A percentile compares a stretch with the other conserved stretches of the same genome.
Conservation (phyloP, 2,888 invertebrate species). For the Pyrochroa serraticornis region DNA sequence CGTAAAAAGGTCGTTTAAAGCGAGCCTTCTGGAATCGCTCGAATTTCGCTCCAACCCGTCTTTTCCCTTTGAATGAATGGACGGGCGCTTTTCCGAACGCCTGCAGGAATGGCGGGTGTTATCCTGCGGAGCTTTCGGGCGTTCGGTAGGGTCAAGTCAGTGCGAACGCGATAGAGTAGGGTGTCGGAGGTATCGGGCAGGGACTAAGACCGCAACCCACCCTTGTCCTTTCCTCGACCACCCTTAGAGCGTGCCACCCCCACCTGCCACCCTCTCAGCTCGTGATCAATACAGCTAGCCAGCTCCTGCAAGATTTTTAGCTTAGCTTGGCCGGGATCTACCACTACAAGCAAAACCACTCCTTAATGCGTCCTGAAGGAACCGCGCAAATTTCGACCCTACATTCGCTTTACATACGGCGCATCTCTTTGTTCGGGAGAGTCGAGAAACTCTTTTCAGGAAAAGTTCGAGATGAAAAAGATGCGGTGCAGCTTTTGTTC, state of each 20-base stretch:
- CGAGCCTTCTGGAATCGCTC: too few relatives aligned
- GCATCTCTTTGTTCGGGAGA: constrained; percentile 42
- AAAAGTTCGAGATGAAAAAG: constrained; percentile 31
- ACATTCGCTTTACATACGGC: constrained; percentile 37
- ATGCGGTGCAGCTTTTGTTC: constrained; percentile 1
- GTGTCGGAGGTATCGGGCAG: constrained; percentile 53
- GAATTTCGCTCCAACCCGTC: too few relatives aligned
- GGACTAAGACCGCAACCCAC: constrained; percentile 59
- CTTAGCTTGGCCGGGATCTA: constrained; percentile 58
- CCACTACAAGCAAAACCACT: constrained; percentile 54
- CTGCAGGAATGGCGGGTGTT: neutral
- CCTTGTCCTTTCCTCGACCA: constrained; percentile 58
- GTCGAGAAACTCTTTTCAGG: constrained; percentile 37
- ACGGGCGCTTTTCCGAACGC: neutral
- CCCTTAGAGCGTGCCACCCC: constrained; percentile 52
- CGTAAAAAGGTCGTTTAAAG: constrained; percentile 9
- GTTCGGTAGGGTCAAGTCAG: constrained; percentile 46
- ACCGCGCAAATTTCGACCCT: constrained; percentile 47
- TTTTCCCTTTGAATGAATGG: too few relatives aligned
- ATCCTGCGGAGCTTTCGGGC: neutral
- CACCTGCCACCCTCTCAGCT: constrained; percentile 44
- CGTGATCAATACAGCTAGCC: constrained; percentile 60
- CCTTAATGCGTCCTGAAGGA: constrained; percentile 56
- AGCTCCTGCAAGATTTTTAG: constrained; percentile 60
- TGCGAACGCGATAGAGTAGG: constrained; percentile 43